These are phyloP conservation scores for Drosophila greeni DNA, from an alignment of 2,888 invertebrate genomes.

Conservation along the genomic window DNA sequence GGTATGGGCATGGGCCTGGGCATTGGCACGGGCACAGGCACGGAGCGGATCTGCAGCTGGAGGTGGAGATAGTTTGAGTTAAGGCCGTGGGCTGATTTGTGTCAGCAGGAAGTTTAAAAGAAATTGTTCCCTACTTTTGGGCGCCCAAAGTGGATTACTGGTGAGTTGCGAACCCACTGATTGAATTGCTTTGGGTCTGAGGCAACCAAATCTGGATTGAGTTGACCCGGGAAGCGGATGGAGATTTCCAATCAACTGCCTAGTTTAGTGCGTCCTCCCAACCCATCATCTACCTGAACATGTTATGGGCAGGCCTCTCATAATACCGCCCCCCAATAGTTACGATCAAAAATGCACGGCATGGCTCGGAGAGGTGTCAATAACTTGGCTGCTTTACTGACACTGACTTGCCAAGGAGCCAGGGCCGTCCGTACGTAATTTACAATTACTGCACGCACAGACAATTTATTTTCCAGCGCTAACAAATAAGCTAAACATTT, in stretches of 20 bases:
- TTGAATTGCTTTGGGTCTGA: slow-evolving; percentile 32
- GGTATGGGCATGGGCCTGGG: neutral
- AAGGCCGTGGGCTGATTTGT: slow-evolving; percentile 54
- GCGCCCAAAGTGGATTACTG: slow-evolving; percentile 28
- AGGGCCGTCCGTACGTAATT: slow-evolving; percentile 58
- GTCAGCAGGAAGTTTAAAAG: slow-evolving; percentile 49
- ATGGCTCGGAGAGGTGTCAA: slow-evolving; percentile 56
- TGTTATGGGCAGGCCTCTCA: neutral
- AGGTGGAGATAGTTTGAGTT: slow-evolving; percentile 46
- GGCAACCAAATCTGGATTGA: neutral
- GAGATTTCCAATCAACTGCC: slow-evolving; percentile 25
- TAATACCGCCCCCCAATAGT: slow-evolving; percentile 35
- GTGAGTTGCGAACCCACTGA: slow-evolving; percentile 9
- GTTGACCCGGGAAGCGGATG: neutral
- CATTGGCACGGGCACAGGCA: neutral
- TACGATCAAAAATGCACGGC: slow-evolving; percentile 62
- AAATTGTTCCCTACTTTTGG: slow-evolving; percentile 50
- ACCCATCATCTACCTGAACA: neutral
- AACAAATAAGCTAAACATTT: slow-evolving; percentile 68
- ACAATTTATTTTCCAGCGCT: slow-evolving; percentile 76
- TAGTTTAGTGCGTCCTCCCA: slow-evolving; percentile 10
- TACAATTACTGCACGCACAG: slow-evolving; percentile 78
- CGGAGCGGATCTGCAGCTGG: neutral
- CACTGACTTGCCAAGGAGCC: slow-evolving; percentile 23
- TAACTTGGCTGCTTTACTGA: slow-evolving; percentile 51